phyloP scores from a whole-genome alignment of 2,113 vertebrate genomes.

The Periophthalmus modestus region DNA sequence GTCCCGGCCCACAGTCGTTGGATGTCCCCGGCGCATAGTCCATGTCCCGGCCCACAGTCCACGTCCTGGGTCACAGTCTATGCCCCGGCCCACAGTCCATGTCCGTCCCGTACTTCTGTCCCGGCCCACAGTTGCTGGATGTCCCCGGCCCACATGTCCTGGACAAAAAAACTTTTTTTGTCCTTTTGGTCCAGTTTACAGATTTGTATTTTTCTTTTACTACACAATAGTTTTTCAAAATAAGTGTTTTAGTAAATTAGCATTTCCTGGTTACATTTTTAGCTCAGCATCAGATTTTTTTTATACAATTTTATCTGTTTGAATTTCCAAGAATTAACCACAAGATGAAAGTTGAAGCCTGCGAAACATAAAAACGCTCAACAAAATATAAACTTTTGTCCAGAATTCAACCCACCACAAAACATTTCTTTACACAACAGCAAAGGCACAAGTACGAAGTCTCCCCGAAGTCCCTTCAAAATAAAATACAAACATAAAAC shows the following conservation, averaged over 20 bases:
- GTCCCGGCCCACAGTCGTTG: too few species aligned
- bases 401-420: slow-evolving; percentile 24
- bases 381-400: background rate
- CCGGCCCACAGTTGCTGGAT: too few species aligned
- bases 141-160: too few species aligned
- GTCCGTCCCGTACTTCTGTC: too few species aligned
- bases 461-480: slow-evolving; percentile 20
- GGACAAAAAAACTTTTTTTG: too few species aligned
- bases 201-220: too few species aligned
- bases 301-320: background rate
- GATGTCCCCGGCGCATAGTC: too few species aligned
- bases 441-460: slow-evolving; percentile 55
- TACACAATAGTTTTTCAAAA: background rate
- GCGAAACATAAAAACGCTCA: too few species aligned
- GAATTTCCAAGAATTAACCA: background rate
- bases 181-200: too few species aligned
- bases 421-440: slow-evolving; percentile 36
- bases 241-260: background rate
- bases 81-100: too few species aligned
- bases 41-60: too few species aligned
- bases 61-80: too few species aligned
- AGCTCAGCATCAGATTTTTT: background rate
- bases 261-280: background rate
- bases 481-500: slow-evolving; percentile 9
- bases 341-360: background rate